These are phyloP conservation scores for Microcebus tavaratra DNA, from an alignment of 2,113 vertebrate genomes.

Conservation along the genomic window DNA sequence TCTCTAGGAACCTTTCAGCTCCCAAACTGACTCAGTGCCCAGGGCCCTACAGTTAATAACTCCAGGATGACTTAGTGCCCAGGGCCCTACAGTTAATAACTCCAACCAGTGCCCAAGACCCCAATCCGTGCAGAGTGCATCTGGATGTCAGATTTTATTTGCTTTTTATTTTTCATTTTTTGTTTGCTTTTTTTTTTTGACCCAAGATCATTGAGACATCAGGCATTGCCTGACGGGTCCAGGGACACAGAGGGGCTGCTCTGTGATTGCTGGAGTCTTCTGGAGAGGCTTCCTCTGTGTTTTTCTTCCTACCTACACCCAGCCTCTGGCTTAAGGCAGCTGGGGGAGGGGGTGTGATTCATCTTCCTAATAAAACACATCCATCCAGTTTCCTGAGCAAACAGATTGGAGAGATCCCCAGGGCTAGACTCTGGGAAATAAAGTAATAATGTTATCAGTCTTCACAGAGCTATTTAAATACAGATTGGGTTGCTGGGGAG, in stretches of 20 bases:
- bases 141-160: neutral
- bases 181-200: neutral
- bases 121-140: fast-evolving
- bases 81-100: neutral
- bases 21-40: neutral
- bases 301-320: neutral
- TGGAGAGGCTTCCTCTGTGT: neutral
- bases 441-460: conserved; percentile 75
- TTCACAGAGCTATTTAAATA: conserved; percentile 76
- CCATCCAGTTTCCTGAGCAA: conserved; percentile 24
- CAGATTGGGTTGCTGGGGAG: conserved; percentile 65
- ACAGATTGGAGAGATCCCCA: conserved; percentile 55
- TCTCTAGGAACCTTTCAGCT: neutral
- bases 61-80: neutral
- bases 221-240: no score
- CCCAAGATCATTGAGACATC: neutral
- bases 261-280: neutral
- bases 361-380: conserved; percentile 63
- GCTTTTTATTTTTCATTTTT: neutral
- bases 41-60: neutral
- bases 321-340: neutral
- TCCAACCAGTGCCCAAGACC: no score
- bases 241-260: neutral
- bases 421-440: conserved; percentile 49
- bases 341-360: neutral